Base-by-base conservation (phyloP, 2,888 invertebrate species). In the Papilio demoleus region DNA sequence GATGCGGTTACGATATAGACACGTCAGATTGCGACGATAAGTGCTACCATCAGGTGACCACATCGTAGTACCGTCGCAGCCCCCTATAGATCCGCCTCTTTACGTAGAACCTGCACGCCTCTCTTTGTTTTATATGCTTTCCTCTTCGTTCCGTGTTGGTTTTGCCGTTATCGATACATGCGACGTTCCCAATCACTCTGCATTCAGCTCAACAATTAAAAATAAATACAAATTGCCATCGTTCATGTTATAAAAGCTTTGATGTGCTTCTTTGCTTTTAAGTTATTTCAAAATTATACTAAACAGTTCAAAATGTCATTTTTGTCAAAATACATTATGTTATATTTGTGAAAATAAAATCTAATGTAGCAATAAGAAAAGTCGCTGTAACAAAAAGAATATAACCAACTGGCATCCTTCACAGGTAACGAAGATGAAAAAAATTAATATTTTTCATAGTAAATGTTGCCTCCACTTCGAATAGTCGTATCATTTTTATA, bases 11-110 rank as follows among this genome's bases (percentile, higher is more conserved):
- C 85, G 92, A 92, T 89, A 87, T 91, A 79, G 92, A 92, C 80
- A 84, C 89, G 85, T 90, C 92, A 78, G 92, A 92, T 80, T 86
- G 88, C 85, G 92, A 91, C 83, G 92, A 92, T 86, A 91, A 88
- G 86, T 81, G 83, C 79, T 92, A 88, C 85, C 90, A 85, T 78
- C 91, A 92, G 92, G 92, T 92, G 90, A 88, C 81, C 79, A 81
- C 80, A 81, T 81, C 85, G 88, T 90, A 90, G 90, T 81, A 80
- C 85, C 84, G 90, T 81, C 88, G 88, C 85, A 81, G 85, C 77
- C 81, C 83, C 80, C 80, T 74, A 78, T 87, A 85, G 85, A 82
- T 58, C 82, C 79, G 88, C 90, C 90, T 88, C 82, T 87, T 65
- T 84, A 80, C 82, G 89, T 91, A 90, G 88, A 56, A 86, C 84